Evolutionary conservation across 1,140 invertebrate genomes (phyloP), one percentile per base, ranked within the genome.

Genomic region (Zaprionus vittiger): DNA sequence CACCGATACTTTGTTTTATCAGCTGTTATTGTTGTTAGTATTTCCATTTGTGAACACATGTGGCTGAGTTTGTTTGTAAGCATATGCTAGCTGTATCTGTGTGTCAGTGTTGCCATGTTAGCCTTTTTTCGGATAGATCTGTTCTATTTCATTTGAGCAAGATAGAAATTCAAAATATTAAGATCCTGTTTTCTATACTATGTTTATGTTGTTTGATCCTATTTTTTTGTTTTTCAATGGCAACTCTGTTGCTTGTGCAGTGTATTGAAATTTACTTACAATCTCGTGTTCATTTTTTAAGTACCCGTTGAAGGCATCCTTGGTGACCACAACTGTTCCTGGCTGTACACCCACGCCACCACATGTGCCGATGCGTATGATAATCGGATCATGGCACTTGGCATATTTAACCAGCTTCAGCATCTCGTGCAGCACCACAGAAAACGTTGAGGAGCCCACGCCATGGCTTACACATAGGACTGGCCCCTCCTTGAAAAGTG

Each of bases 331-430:
- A 7, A 98, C 96, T 22, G 96, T 97, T 2, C 98, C 98, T 0
- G 96, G 96, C 73, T 97, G 95, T 17, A 98, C 93, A 68, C 97
- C 98, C 63, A 99, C 94, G 11, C 98, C 98, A 4, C 98, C 98
- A 81, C 97, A 97, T 0, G 98, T 99, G 31, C 98, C 98, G 68
- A 99, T 96, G 38, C 98, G 94, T 91, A 99, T 96, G 93, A 99
- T 98, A 5, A 97, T 94, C 0, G 98, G 97, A 92, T 98, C 97
- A 49, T 95, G 95, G 31, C 97, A 97, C 83, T 95, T 95, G 17
- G 98, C 98, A 92, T 99, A 97, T 92, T 97, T 96, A 94, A 99
- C 96, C 69, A 99, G 93, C 93, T 99, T 99, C 73, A 99, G 96
- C 5, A 98, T 93, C 93, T 99, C 98, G 87, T 99, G 97, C 0